phyloP scores from a whole-genome alignment of 2,888 invertebrate genomes.

The Rutpela maculata region DNA sequence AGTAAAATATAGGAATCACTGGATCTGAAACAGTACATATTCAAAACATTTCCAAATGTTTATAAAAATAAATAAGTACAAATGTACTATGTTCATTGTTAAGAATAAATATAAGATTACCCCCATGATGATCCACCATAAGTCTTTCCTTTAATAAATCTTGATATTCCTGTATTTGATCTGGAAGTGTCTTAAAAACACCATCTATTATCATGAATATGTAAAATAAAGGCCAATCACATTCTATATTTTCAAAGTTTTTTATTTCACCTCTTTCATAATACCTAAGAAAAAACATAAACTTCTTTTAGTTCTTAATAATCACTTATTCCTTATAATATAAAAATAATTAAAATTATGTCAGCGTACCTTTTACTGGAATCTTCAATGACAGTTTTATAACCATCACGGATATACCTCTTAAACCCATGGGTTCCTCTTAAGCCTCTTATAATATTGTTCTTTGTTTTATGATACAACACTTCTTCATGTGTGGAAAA shows the following conservation, averaged over 20 bases:
- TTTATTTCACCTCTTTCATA: conserved; percentile 95
- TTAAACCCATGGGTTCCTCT: conserved; percentile 95
- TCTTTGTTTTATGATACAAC: conserved; percentile 90
- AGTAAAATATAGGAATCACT: conserved; percentile 96
- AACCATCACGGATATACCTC: conserved; percentile 96
- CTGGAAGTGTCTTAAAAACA: conserved; percentile 89
- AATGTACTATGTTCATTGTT: too few species aligned
- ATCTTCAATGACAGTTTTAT: conserved; percentile 91
- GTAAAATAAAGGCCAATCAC: conserved; percentile 98
- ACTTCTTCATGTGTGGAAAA: conserved; percentile 98
- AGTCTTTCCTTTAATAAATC: conserved; percentile 88
- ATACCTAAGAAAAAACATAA: conserved; percentile 78
- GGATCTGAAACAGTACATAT: conserved; percentile 79
- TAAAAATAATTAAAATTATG: neutral
- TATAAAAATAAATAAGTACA: too few species aligned
- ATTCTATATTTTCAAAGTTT: conserved; percentile 96
- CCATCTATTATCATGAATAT: conserved; percentile 98
- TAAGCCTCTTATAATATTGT: conserved; percentile 87
- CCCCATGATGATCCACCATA: conserved; percentile 87
- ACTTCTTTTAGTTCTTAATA: conserved; percentile 23
- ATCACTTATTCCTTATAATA: neutral
- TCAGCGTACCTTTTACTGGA: conserved; percentile 75
- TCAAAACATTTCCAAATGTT: too few species aligned
- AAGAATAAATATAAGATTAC: conserved; percentile 74
- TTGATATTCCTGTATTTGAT: conserved; percentile 95